Percentiles rank a stretch among this genome's conserved stretches.
phyloP scores from a whole-genome alignment of 2,888 invertebrate genomes.

The Oxyscelio sp. region DNA sequence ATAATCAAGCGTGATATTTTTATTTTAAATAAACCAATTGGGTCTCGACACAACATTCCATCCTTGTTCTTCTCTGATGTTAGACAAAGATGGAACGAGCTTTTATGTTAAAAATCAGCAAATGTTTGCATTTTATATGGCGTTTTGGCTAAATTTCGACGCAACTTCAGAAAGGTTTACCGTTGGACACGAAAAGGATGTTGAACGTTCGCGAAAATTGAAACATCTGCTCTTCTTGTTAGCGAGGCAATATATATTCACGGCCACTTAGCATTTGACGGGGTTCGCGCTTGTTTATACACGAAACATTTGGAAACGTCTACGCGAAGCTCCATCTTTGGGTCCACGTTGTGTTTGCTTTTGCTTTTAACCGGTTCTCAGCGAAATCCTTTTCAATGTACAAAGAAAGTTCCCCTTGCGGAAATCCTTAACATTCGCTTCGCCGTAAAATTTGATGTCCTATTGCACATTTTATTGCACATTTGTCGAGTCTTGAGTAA shows the following conservation, averaged over 20 bases:
- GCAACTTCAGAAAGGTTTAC: too few species aligned
- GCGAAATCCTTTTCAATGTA: constrained; percentile 47
- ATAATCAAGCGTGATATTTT: too few species aligned
- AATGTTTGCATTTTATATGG: too few species aligned
- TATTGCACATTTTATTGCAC: neutral
- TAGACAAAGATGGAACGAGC: too few species aligned
- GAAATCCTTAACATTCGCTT: constrained; percentile 41
- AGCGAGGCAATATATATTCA: constrained; percentile 19
- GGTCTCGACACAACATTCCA: too few species aligned
- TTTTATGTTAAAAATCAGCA: too few species aligned
- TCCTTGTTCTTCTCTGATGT: too few species aligned
- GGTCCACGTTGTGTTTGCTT: constrained; percentile 54
- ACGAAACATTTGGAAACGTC: constrained; percentile 57
- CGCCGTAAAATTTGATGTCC: constrained; percentile 17
- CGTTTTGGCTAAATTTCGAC: too few species aligned
- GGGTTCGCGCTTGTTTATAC: constrained; percentile 37
- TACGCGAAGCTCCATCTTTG: constrained; percentile 42
- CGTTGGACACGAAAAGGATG: constrained; percentile 23
- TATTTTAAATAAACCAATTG: too few species aligned
- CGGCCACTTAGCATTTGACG: constrained; percentile 22
- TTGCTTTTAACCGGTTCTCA: constrained; percentile 70
- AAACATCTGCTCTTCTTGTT: constrained; percentile 44
- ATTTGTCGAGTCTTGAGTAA: constrained; percentile 46
- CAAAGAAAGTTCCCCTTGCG: constrained; percentile 52
- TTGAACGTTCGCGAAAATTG: constrained; percentile 37